Evolutionary conservation across 1,140 invertebrate genomes (phyloP), one percentile per base, ranked within the genome.

Genomic region (Drosophila burlai): DNA sequence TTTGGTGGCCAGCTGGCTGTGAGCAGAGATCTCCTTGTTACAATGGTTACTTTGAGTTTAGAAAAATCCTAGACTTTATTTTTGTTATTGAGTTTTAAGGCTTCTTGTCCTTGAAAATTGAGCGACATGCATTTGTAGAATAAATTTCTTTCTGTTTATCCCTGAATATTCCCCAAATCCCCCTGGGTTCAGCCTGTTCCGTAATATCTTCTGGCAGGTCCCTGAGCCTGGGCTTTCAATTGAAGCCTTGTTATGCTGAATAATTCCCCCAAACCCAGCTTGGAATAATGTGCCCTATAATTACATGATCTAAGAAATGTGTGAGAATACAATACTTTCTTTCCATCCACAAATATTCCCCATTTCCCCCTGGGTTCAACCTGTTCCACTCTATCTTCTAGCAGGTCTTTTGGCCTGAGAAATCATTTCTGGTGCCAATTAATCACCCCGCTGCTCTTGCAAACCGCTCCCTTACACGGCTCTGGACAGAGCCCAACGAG

Each of bases 381-480:
- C 52, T 55, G 52, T 55, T 55, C 3, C 26, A 52, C 31, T 11
- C n/a, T 4, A 10, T 16, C 5, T 38, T 21, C 4, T 36, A 1
- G 34, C 9, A 34, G 34, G 34, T 36, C 10, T 21, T 36, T 9
- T 6, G 15, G 21, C 21, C n/a, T n/a, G 2, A 47, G 43, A 47
- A 47, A 13, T 15, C 18, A 36, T 61, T 50, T 34, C 10, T 50
- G 24, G 0, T 24, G 45, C 31, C 47, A 29, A 63, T 63, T 55
- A 63, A 63, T 63, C 60, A 63, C 2, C 26, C 4, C 26, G 26
- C 26, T 31, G 31, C 29, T 21, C 13, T 46, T 4, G 11, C 45
- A 5, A 46, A 7, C 45, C 45, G 21, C 45, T 29, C 24, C 40
- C 42, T 61, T 21, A 6, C 21, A 26, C 46, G 50, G 29, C 10